Evolutionary conservation across 2,888 invertebrate species (phyloP), one percentile per base, ranked within the genome.

Genomic region (Noctua janthe): DNA sequence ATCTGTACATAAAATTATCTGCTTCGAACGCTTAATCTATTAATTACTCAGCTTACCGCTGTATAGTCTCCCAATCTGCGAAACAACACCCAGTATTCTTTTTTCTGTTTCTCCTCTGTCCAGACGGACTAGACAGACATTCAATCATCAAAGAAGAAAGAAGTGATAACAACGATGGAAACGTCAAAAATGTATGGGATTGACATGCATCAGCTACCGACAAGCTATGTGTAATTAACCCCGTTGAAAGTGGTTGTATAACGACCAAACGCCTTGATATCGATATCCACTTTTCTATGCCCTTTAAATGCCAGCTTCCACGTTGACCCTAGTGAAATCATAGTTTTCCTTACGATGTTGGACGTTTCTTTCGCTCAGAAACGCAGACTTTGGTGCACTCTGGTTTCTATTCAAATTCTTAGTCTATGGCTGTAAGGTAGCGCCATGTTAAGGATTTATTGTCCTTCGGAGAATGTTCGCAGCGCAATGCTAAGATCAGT

Each of bases 361-460:
- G 4, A 20, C 7, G 11, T 43, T 47, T 23, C 2, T 6, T 49
- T 47, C 7, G 4, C 23, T 4, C 23, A 5, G 29, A 62, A 47
- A 6, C 23, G 23, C 10, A 56, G 10, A 17, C 23, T 2, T 71
- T 39, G 4, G 35, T 51, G 7, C 1, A 3, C 5, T 35, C 29
- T 5, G 0, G 1, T 70, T 35, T 82, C 69, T 70, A 47, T 69
- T 43, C 2, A 62, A 0, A 11, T 49, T 56, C 8, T 71, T 81
- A 56, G 0, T 81, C 78, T 49, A 13, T 77, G 78, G 70, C 49
- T 56, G 0, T 87, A 88, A 90, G 87, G 85, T 82, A 86, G 81
- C 80, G 78, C 86, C 85, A 89, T 87, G 89, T 89, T 83, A 80
- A 85, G 90, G 92, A 93, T 94, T 93, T 94, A 94, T 92, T 87